Evolutionary conservation across 2,888 invertebrate species (phyloP).

Genomic region (Notodonta ziczac): DNA sequence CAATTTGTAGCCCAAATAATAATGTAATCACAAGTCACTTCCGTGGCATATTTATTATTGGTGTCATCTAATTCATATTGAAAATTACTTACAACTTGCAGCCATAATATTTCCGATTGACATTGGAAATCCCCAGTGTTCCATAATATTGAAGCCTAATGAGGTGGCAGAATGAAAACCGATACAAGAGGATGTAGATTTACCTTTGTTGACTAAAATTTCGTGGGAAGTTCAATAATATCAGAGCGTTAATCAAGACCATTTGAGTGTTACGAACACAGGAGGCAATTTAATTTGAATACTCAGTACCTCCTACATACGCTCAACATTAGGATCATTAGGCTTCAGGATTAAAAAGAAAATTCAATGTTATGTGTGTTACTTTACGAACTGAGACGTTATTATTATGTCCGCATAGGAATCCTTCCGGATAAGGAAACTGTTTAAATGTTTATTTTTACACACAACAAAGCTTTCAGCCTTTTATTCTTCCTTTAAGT

Average conservation of each 20-base stretch:
- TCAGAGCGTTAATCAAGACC: too few species aligned
- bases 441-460: conserved; percentile 1
- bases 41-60: too few species aligned
- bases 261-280: too few species aligned
- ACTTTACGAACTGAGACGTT: neutral
- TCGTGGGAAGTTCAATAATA: too few species aligned
- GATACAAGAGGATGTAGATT: conserved; percentile 9
- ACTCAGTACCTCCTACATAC: too few species aligned
- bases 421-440: neutral
- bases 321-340: neutral
- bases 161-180: conserved; percentile 16
- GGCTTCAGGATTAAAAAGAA: neutral
- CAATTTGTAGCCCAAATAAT: too few species aligned
- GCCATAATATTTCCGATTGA: neutral
- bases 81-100: too few species aligned
- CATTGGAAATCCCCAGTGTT: conserved; percentile 3
- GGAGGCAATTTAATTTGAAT: neutral
- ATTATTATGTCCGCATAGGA: neutral
- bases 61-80: too few species aligned
- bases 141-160: conserved; percentile 22
- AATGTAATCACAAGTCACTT: too few species aligned
- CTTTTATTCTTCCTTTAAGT: neutral
- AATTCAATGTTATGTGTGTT: neutral
- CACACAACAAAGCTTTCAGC: neutral
- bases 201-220: neutral